Conservation (phyloP, 2,888 invertebrate genomes). For the Hydrotaea diabolus region DNA sequence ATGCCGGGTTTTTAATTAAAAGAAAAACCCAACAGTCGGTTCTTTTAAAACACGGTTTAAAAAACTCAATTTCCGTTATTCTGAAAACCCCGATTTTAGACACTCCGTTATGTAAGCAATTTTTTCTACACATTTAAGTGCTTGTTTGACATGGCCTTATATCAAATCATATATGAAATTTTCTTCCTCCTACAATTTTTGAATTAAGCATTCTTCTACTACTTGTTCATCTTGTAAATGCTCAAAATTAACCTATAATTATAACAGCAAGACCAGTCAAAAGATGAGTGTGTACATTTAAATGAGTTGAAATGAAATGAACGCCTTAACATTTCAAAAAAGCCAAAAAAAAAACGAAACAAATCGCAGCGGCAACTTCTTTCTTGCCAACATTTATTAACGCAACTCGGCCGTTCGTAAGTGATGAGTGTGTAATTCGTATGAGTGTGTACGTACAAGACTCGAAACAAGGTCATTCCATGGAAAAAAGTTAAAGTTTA, state of each 20-base stretch:
- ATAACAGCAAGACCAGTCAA: neutral
- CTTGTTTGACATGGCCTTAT: neutral
- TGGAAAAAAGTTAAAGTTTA: constrained; percentile 19
- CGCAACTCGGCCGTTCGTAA: neutral
- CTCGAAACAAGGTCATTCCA: constrained; percentile 20
- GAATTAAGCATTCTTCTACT: neutral
- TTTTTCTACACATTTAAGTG: neutral
- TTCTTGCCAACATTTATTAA: neutral
- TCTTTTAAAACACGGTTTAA: too few relatives aligned
- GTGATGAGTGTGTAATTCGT: constrained; percentile 21
- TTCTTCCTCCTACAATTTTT: neutral
- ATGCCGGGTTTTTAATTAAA: too few relatives aligned
- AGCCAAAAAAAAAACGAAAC: neutral
- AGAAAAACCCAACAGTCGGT: too few relatives aligned
- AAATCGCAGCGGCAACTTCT: neutral
- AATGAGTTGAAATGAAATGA: neutral
- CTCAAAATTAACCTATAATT: neutral
- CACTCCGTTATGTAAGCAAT: too few relatives aligned
- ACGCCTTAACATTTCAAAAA: neutral
- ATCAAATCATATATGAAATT: too few relatives aligned
- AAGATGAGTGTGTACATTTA: neutral
- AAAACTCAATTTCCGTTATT: too few relatives aligned
- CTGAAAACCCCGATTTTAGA: too few relatives aligned
- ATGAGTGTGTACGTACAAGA: neutral
- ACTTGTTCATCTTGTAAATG: neutral